Evolutionary conservation across 2,113 vertebrate genomes (phyloP).

Genomic region (Seriola rivoliana): DNA sequence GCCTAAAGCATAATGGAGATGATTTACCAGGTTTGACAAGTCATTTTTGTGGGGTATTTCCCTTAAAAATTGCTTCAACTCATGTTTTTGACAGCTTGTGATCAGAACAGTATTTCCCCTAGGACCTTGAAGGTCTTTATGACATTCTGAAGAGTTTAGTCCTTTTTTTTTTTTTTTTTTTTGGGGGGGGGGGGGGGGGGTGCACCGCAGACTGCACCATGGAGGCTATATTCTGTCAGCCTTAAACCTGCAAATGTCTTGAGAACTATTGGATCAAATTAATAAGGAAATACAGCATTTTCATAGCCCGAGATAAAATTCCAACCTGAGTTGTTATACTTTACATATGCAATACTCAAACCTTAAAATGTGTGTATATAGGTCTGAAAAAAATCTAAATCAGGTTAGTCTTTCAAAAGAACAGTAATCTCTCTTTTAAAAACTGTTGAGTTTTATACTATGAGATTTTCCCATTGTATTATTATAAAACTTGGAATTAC

Average conservation of each 20-base stretch:
- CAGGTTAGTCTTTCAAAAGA: not conserved
- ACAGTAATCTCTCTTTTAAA: not conserved
- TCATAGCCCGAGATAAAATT: not conserved
- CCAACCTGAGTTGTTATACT: not conserved
- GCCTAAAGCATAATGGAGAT: slow-evolving; percentile 44
- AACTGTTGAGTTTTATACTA: not conserved
- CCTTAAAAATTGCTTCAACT: slow-evolving; percentile 25
- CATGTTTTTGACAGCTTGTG: slow-evolving; percentile 28
- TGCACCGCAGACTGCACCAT: not conserved
- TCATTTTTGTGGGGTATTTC: slow-evolving; percentile 37
- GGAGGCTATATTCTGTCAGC: not conserved
- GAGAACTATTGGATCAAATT: slow-evolving; percentile 2
- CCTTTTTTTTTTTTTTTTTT: slow-evolving; percentile 1
- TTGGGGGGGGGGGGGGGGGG: no score
- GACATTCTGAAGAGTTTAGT: slow-evolving; percentile 20
- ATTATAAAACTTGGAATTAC: not conserved
- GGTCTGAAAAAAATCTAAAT: not conserved
- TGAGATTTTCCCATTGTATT: not conserved
- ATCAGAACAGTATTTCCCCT: slow-evolving; percentile 31
- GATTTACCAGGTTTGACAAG: slow-evolving; percentile 59
- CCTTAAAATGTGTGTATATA: not conserved
- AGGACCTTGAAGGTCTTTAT: slow-evolving; percentile 1
- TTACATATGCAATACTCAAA: slow-evolving; percentile 1
- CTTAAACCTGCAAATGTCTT: slow-evolving; percentile 13
- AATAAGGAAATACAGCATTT: not conserved